phyloP scores from a whole-genome alignment of 2,113 vertebrate species.

The Periophthalmodon schlosseri region DNA sequence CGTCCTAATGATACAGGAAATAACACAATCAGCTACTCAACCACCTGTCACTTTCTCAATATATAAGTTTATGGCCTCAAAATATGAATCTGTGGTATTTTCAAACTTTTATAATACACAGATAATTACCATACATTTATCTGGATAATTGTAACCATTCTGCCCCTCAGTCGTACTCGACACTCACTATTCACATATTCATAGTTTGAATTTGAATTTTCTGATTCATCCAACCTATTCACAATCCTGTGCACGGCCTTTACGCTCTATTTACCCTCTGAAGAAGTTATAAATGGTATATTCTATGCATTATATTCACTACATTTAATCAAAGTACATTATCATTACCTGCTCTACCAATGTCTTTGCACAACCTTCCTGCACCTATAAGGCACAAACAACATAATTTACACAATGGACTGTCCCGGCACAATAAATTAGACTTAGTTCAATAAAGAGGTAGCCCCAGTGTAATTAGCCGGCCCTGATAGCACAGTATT shows the following conservation, averaged over 20 bases:
- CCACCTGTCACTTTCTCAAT: constrained; percentile 58
- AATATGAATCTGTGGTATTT: not conserved
- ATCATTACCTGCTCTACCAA: not conserved
- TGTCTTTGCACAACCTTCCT: not conserved
- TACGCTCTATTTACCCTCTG: not conserved
- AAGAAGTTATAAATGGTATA: not conserved
- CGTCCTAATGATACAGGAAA: not conserved
- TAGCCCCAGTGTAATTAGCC: constrained; percentile 5
- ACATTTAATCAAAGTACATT: not conserved
- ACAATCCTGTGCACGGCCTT: not conserved
- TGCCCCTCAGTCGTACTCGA: no score
- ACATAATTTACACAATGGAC: not conserved
- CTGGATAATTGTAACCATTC: not conserved
- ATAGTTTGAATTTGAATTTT: not conserved
- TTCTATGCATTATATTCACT: not conserved
- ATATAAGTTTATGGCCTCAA: constrained; percentile 12
- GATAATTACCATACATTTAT: not conserved
- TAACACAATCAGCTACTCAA: constrained; percentile 10
- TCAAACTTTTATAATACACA: no score
- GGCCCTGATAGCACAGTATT: not conserved
- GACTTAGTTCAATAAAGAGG: constrained; percentile 5
- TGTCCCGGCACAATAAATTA: not conserved
- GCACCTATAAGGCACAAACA: not conserved
- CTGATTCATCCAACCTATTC: no score
- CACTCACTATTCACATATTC: not conserved